phyloP scores from a whole-genome alignment of 1,140 invertebrate genomes.

The Heterodera carotae region DNA sequence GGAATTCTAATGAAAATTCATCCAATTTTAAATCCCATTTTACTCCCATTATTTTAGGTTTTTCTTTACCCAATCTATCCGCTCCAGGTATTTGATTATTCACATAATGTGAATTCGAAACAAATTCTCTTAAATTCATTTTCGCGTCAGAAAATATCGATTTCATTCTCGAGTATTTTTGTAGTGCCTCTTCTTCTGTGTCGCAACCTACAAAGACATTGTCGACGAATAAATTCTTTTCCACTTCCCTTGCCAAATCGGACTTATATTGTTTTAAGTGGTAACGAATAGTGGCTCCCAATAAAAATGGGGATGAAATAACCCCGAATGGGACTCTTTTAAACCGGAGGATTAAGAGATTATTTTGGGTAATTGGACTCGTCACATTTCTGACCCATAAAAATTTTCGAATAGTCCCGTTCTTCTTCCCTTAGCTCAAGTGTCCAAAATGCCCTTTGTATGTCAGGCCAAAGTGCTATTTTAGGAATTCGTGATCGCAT shows the following conservation, averaged over 20 bases:
- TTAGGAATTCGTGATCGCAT: neutral
- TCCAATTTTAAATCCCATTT: neutral
- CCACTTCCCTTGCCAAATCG: neutral
- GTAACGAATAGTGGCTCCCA: neutral
- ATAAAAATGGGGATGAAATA: neutral
- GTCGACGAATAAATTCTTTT: conserved; percentile 7
- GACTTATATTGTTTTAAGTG: neutral
- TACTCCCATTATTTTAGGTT: conserved; percentile 7
- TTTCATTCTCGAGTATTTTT: conserved; percentile 10
- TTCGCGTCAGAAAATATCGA: neutral
- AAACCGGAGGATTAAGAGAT: neutral
- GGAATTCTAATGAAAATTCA: neutral
- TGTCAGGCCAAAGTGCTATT: neutral
- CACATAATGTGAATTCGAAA: neutral
- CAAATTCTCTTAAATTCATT: conserved; percentile 22
- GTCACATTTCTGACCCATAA: neutral
- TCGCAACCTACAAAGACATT: conserved; percentile 5
- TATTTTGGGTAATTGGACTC: neutral
- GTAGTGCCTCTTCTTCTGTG: neutral
- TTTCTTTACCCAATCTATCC: conserved; percentile 15
- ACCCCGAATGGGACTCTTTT: conserved; percentile 11
- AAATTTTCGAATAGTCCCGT: neutral
- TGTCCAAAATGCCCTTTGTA: conserved; percentile 1
- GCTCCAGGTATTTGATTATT: neutral
- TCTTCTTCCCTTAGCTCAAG: neutral